A percentile compares a stretch with the other conserved stretches of the same genome.
Evolutionary conservation across 2,797 vertebrate species (phyloP).

Genomic region (Ficedula albicollis): DNA sequence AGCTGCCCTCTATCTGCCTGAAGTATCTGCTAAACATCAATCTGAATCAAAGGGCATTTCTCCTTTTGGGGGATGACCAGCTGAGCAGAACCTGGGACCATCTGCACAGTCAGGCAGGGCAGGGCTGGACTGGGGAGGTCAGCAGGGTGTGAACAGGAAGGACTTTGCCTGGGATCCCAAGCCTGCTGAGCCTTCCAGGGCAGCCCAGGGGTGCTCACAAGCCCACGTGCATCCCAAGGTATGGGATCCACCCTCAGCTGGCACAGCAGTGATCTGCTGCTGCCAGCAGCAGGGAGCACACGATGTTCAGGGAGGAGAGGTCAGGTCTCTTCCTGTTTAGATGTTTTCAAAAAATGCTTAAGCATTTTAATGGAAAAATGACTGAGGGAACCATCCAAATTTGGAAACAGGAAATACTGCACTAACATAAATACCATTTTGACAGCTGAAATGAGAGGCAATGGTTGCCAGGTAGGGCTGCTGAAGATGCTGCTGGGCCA

Average conservation of each 20-base stretch:
- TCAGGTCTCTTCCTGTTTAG: conserved; percentile 67
- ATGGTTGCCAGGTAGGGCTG: background rate
- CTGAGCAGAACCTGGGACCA: rapidly evolving
- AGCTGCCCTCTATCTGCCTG: background rate
- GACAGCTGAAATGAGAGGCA: background rate
- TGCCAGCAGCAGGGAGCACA: conserved; percentile 52
- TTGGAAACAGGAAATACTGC: background rate
- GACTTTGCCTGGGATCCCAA: background rate
- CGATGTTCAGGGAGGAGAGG: conserved; percentile 42
- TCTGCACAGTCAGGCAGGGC: background rate
- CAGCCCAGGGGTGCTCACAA: background rate
- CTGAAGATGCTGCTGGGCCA: background rate
- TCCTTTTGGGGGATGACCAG: background rate
- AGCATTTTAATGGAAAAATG: conserved; percentile 54
- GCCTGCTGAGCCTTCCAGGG: background rate
- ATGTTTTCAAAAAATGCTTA: conserved; percentile 21
- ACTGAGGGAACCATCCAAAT: background rate
- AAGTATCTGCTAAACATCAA: background rate
- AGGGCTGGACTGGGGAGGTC: background rate
- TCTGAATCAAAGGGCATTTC: background rate
- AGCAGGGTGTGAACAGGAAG: background rate
- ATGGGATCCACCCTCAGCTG: background rate
- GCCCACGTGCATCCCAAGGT: background rate
- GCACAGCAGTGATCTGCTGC: background rate
- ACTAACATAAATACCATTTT: background rate